These are phyloP conservation scores for Apus apus DNA, from an alignment of 2,113 vertebrate species.

Conservation along the genomic window DNA sequence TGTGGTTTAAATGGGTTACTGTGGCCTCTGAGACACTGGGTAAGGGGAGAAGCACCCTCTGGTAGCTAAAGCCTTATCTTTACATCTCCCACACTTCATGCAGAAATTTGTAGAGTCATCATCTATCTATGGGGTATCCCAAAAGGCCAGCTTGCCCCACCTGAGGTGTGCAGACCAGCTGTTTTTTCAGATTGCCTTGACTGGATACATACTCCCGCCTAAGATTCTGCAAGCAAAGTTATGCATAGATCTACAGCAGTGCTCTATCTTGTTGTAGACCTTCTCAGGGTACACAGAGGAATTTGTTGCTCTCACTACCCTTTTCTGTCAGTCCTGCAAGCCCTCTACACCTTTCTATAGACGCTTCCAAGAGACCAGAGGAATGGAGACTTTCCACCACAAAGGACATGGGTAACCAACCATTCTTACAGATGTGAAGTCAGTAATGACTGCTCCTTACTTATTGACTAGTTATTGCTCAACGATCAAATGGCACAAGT, in stretches of 20 bases:
- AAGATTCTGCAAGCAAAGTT: neutral
- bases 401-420: neutral
- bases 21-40: fast-evolving
- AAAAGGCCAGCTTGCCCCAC: neutral
- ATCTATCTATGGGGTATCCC: neutral
- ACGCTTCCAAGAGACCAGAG: neutral
- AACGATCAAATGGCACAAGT: neutral
- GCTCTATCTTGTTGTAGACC: neutral
- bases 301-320: neutral
- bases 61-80: neutral
- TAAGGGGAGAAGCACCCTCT: neutral
- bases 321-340: neutral
- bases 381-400: neutral
- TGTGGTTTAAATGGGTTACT: neutral
- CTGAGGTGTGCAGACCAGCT: neutral
- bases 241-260: neutral
- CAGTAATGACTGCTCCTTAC: neutral
- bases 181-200: neutral
- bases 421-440: neutral
- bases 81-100: neutral
- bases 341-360: neutral
- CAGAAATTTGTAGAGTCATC: neutral
- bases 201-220: neutral
- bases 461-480: neutral
- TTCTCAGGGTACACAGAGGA: neutral